Conservation (phyloP, 1,140 invertebrate species). For the Drosophila equinoxialis region DNA sequence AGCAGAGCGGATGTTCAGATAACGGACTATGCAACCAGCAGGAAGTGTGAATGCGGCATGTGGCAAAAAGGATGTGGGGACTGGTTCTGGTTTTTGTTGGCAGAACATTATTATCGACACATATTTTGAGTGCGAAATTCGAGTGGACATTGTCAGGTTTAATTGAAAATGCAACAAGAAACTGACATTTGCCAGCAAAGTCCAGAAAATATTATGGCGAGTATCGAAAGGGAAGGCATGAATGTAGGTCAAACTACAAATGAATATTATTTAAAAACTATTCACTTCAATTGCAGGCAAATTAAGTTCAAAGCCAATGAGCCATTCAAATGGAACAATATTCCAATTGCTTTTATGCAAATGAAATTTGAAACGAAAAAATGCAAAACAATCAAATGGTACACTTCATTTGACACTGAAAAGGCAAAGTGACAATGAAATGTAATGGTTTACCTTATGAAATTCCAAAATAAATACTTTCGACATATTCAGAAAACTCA, state of each 20-base stretch:
- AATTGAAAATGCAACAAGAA: conserved; percentile 28
- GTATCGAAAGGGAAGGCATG: background rate
- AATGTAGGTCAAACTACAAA: conserved; percentile 11
- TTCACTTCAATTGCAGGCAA: conserved; percentile 14
- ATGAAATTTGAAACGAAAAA: conserved; percentile 19
- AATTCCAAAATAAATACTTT: background rate
- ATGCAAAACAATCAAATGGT: conserved; percentile 27
- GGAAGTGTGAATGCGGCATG: conserved; percentile 23
- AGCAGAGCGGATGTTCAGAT: conserved; percentile 37
- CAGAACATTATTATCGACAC: conserved; percentile 12
- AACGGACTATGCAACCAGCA: conserved; percentile 18
- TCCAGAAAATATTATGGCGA: conserved; percentile 19
- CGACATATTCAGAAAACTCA: background rate
- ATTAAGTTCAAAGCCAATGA: conserved; percentile 32
- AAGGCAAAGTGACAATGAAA: conserved; percentile 9
- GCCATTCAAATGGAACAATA: conserved; percentile 34
- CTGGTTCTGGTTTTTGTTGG: background rate
- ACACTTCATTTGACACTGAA: conserved; percentile 18
- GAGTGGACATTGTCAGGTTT: conserved; percentile 15
- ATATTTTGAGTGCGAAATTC: background rate
- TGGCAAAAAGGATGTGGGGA: background rate
- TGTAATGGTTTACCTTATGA: background rate
- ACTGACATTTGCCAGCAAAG: background rate
- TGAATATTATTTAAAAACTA: background rate
- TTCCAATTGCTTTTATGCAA: conserved; percentile 28